Percentiles rank a stretch among this genome's conserved stretches.
These are phyloP conservation scores for Spea bombifrons DNA, from an alignment of 2,113 vertebrate species.

Conservation along the genomic window DNA sequence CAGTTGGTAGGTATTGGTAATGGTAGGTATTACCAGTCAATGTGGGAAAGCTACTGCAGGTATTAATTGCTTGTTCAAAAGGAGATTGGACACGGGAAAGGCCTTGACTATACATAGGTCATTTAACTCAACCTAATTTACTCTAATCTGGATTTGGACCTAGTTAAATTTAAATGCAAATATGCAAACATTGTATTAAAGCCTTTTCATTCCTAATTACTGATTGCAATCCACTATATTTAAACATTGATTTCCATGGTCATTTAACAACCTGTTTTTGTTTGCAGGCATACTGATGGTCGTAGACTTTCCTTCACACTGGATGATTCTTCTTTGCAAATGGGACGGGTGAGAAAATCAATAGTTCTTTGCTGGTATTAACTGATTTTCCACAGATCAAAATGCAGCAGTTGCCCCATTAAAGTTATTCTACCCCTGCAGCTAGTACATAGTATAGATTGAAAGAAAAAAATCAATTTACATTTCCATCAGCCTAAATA, in stretches of 20 bases:
- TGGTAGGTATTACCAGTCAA: too few species aligned
- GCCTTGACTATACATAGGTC: too few species aligned
- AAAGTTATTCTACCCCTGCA: background rate
- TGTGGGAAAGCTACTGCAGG: too few species aligned
- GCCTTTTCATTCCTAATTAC: slow-evolving; percentile 22
- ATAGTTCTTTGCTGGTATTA: slow-evolving; percentile 52
- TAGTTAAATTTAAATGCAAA: background rate
- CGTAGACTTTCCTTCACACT: background rate
- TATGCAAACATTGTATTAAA: background rate
- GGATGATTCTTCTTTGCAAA: background rate
- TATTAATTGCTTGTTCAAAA: too few species aligned
- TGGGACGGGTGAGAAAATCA: slow-evolving; percentile 44
- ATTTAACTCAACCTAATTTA: too few species aligned
- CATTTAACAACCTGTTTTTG: background rate
- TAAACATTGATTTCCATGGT: background rate
- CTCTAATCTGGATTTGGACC: too few species aligned
- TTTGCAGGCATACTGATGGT: slow-evolving; percentile 19
- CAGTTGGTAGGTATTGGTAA: too few species aligned
- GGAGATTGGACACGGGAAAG: too few species aligned
- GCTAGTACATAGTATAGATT: slow-evolving; percentile 15
- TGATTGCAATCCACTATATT: background rate
- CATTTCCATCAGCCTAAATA: slow-evolving; percentile 22
- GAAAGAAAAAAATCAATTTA: slow-evolving; percentile 11
- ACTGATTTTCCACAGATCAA: slow-evolving; percentile 56
- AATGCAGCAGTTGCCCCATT: background rate